A percentile compares a stretch with the other conserved stretches of the same genome.
Conservation (phyloP, 2,888 invertebrate species). For the Sericinus montela region DNA sequence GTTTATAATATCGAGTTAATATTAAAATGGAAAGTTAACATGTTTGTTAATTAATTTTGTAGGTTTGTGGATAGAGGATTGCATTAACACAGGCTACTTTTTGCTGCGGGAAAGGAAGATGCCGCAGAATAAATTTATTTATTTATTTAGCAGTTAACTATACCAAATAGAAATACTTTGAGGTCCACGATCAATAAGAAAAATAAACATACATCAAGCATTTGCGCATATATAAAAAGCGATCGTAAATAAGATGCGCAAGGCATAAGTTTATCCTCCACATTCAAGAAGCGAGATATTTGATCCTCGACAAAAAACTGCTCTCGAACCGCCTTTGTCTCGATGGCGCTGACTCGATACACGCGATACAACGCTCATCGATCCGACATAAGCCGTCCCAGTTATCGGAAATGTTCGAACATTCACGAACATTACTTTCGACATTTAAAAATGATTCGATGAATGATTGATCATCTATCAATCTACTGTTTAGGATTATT, state of each 20-base stretch:
- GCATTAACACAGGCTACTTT: no score
- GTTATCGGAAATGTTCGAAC: constrained; percentile 10
- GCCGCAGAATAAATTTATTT: no score
- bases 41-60: no score
- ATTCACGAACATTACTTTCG: background rate
- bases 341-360: constrained; percentile 10
- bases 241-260: constrained; percentile 2
- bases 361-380: constrained; percentile 8
- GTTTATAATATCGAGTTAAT: no score
- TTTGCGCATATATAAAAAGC: background rate
- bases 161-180: no score
- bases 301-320: constrained; percentile 12
- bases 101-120: no score
- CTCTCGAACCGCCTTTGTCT: constrained; percentile 13
- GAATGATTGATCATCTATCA: no score
- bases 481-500: no score
- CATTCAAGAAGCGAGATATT: constrained; percentile 13
- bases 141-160: no score
- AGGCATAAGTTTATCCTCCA: constrained; percentile 4
- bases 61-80: no score
- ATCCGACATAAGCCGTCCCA: constrained; percentile 7
- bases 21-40: no score
- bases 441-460: background rate
- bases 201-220: background rate
- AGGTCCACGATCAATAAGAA: no score